Percentiles rank a stretch among this genome's conserved stretches.
Conservation (phyloP, 2,888 invertebrate species). For the Dinocampus coccinellae region DNA sequence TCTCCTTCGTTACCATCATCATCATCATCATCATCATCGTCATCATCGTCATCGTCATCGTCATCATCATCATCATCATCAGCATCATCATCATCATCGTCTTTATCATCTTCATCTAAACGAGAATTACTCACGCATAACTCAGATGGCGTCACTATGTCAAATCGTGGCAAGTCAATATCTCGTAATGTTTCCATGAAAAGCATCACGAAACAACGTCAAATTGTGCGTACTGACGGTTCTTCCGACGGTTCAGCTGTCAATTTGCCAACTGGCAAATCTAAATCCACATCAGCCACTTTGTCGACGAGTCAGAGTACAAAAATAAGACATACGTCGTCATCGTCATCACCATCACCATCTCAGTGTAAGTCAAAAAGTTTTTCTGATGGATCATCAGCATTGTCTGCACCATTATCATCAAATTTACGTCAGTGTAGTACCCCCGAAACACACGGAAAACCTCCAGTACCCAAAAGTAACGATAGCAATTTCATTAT, state of each 20-base stretch:
- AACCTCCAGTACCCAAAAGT: constrained; percentile 71
- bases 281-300: constrained; percentile 60
- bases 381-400: constrained; percentile 23
- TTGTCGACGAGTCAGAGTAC: constrained; percentile 60
- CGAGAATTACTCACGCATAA: constrained; percentile 27
- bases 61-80: constrained; percentile 25
- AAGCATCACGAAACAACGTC: constrained; percentile 52
- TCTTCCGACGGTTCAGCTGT: constrained; percentile 57
- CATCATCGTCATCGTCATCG: constrained; percentile 28
- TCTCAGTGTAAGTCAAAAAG: constrained; percentile 31
- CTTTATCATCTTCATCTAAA: constrained; percentile 24
- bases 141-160: constrained; percentile 21
- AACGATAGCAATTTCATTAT: constrained; percentile 59
- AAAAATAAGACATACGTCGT: constrained; percentile 63
- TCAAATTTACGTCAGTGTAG: constrained; percentile 56
- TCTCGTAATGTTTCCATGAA: constrained; percentile 55
- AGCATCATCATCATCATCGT: constrained; percentile 31
- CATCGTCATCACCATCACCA: constrained; percentile 47
- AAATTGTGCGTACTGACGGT: constrained; percentile 57
- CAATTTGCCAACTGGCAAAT: constrained; percentile 64
- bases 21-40: too few species aligned
- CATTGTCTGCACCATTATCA: constrained; percentile 20
- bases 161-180: constrained; percentile 46
- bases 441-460: constrained; percentile 61
- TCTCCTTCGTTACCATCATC: too few species aligned